These are phyloP conservation scores for Myiozetetes cayanensis DNA, from an alignment of 2,113 vertebrate genomes.

Conservation along the genomic window DNA sequence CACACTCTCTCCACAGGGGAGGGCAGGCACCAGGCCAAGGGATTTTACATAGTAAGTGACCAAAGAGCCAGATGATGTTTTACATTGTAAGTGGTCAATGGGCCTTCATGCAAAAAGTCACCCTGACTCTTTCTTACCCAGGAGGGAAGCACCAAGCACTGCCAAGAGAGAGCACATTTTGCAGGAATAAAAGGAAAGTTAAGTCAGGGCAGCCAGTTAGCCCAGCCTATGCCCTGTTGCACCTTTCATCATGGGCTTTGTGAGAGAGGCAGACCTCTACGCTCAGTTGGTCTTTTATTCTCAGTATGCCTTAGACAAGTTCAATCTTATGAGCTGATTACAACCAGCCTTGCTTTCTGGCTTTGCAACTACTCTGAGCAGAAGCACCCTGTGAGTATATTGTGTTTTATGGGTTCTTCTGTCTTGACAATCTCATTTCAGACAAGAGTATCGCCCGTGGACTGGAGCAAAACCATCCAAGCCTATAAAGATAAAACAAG, in stretches of 20 bases:
- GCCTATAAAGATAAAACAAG: constrained; percentile 77
- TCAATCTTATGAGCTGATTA: not conserved
- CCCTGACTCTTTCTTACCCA: not conserved
- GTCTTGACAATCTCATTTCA: constrained; percentile 60
- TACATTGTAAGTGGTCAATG: not conserved
- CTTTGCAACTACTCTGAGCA: not conserved
- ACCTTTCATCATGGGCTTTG: not conserved
- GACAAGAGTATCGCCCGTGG: constrained; percentile 90
- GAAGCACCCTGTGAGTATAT: not conserved
- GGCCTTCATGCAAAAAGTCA: not conserved
- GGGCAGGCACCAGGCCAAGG: not conserved
- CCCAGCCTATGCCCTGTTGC: not conserved
- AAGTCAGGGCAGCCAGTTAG: not conserved
- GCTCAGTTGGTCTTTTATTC: not conserved
- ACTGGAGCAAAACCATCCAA: constrained; percentile 83
- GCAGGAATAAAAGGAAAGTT: not conserved
- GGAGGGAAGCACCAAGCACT: not conserved
- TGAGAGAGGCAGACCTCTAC: not conserved
- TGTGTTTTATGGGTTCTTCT: not conserved
- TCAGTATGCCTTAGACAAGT: not conserved
- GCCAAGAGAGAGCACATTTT: not conserved
- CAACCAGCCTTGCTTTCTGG: not conserved
- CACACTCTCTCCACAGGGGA: not conserved
- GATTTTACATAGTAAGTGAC: not conserved
- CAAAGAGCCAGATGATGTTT: accelerated